phyloP scores from a whole-genome alignment of 2,113 vertebrate genomes.

The Vidua macroura region DNA sequence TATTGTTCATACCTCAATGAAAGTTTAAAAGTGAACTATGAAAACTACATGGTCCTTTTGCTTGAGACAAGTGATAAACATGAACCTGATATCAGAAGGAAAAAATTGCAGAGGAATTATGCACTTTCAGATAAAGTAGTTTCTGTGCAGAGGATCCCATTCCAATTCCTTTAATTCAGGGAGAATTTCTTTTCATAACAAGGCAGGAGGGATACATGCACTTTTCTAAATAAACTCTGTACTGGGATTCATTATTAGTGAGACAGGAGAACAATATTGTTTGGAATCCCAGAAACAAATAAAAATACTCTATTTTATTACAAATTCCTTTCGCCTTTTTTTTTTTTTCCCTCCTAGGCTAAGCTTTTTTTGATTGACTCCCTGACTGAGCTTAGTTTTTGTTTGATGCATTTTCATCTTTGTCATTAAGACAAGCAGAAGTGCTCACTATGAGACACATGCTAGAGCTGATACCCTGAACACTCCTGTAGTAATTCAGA shows the following conservation, averaged over 20 bases:
- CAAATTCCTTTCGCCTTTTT: background rate
- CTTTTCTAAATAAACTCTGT: background rate
- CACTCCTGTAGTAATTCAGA: background rate
- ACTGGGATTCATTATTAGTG: background rate
- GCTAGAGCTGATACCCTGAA: background rate
- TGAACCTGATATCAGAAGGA: background rate
- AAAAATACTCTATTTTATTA: background rate
- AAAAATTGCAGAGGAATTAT: background rate
- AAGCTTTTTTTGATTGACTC: background rate
- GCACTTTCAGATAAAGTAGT: background rate
- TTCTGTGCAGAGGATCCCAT: background rate
- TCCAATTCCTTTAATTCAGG: background rate
- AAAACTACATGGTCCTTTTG: background rate
- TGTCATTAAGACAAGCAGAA: background rate
- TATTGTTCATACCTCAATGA: background rate
- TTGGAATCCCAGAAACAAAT: background rate
- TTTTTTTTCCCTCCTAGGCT: background rate
- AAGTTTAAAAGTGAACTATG: slow-evolving; percentile 13
- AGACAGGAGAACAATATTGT: background rate
- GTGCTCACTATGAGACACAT: background rate
- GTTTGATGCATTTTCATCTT: background rate
- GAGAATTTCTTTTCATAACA: background rate
- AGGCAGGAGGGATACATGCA: background rate
- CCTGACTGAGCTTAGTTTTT: background rate
- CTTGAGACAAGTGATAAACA: background rate